phyloP scores from a whole-genome alignment of 2,888 invertebrate genomes.

The Morpho helenor region DNA sequence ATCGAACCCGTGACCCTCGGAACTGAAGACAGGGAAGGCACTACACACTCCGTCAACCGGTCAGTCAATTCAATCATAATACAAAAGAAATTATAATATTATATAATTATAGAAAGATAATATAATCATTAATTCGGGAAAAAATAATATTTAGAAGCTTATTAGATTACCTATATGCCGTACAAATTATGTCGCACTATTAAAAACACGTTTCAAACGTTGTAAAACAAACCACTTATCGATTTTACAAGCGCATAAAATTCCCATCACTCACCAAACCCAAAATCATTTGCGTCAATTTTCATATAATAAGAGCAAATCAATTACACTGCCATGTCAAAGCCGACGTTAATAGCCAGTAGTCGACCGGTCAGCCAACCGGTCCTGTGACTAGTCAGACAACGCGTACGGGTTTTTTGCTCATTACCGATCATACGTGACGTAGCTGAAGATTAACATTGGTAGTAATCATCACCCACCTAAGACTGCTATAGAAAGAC shows the following conservation, averaged over 20 bases:
- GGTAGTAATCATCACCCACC: constrained; percentile 2
- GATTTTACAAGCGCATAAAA: constrained; percentile 10
- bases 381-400: not conserved
- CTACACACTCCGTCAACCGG: too few relatives aligned
- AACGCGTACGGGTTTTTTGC: constrained; percentile 5
- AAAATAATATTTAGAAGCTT: too few relatives aligned
- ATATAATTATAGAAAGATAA: too few relatives aligned
- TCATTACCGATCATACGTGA: constrained; percentile 11
- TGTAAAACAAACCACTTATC: constrained; percentile 4
- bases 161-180: too few relatives aligned
- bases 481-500: not conserved
- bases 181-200: too few relatives aligned
- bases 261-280: constrained; percentile 6
- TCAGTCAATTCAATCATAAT: too few relatives aligned
- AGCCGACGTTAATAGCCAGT: constrained; percentile 3
- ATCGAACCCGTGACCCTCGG: too few relatives aligned
- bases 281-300: constrained; percentile 6
- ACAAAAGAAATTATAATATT: too few relatives aligned
- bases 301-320: constrained; percentile 11
- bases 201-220: not conserved
- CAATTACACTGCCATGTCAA: constrained; percentile 5
- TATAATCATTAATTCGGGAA: too few relatives aligned
- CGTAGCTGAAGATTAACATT: constrained; percentile 7
- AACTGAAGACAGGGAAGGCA: too few relatives aligned
- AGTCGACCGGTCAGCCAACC: constrained; percentile 2